Evolutionary conservation across 2,888 invertebrate genomes (phyloP).

Genomic region (Polyommatus icarus): DNA sequence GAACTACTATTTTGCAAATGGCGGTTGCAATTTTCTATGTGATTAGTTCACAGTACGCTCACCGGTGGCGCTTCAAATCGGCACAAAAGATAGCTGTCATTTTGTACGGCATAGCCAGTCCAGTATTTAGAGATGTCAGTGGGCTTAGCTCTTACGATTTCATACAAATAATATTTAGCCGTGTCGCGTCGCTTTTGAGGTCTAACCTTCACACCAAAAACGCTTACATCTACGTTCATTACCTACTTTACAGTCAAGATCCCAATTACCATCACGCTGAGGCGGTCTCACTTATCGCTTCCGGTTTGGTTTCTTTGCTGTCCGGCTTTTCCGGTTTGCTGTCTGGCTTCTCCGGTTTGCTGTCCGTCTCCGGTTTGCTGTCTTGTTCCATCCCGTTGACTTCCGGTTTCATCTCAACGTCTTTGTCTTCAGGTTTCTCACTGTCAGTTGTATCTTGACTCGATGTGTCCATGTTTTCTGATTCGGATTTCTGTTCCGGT

Average conservation of each 20-base stretch:
- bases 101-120: too few relatives aligned
- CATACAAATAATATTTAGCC: too few relatives aligned
- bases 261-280: conserved; percentile 57
- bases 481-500: conserved; percentile 49
- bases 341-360: conserved; percentile 34
- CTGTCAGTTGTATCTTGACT: conserved; percentile 56
- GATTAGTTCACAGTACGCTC: too few relatives aligned
- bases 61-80: too few relatives aligned
- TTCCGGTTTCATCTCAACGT: conserved; percentile 43
- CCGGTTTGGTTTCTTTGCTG: conserved; percentile 33
- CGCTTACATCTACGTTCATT: background rate
- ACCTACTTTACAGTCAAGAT: background rate
- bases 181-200: background rate
- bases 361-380: conserved; percentile 32
- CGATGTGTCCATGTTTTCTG: conserved; percentile 60
- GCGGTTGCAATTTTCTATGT: too few relatives aligned
- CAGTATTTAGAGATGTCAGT: too few relatives aligned
- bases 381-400: conserved; percentile 54
- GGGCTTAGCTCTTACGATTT: too few relatives aligned
- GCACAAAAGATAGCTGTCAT: too few relatives aligned
- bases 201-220: background rate
- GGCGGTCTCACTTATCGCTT: conserved; percentile 41
- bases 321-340: conserved; percentile 29
- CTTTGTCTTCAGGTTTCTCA: conserved; percentile 44
- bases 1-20: too few relatives aligned